A percentile compares a stretch with the other conserved stretches of the same genome.
Evolutionary conservation across 1,140 invertebrate genomes (phyloP).

Genomic region (Ylistrum balloti): DNA sequence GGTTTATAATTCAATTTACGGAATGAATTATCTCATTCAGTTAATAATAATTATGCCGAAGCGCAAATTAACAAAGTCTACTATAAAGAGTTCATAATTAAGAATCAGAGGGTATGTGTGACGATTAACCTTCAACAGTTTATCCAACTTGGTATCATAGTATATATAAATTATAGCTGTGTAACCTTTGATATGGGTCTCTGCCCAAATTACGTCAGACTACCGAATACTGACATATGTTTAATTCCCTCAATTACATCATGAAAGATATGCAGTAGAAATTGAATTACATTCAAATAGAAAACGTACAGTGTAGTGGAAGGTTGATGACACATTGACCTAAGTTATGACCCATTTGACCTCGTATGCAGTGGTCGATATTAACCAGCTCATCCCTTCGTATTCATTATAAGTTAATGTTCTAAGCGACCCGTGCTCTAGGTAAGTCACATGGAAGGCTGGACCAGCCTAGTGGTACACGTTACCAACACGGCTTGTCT

Average conservation of each 20-base stretch:
- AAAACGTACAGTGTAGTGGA: not conserved
- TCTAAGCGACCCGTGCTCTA: not conserved
- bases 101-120: not conserved
- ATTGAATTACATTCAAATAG: not conserved
- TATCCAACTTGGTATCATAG: not conserved
- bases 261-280: not conserved
- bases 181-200: not conserved
- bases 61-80: not conserved
- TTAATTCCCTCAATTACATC: slow-evolving; percentile 24
- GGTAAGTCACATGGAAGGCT: not conserved
- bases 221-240: not conserved
- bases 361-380: not conserved
- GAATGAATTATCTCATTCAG: not conserved
- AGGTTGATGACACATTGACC: not conserved
- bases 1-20: not conserved
- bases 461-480: slow-evolving; percentile 10
- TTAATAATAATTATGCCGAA: not conserved
- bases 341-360: not conserved
- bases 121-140: slow-evolving; percentile 6
- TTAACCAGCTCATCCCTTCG: slow-evolving; percentile 10
- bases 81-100: not conserved
- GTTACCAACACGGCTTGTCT: not conserved
- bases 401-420: not conserved
- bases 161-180: not conserved
- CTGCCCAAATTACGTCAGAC: slow-evolving; percentile 32